Base-by-base conservation (phyloP, 2,888 invertebrate species). In the Abrostola triplasia region DNA sequence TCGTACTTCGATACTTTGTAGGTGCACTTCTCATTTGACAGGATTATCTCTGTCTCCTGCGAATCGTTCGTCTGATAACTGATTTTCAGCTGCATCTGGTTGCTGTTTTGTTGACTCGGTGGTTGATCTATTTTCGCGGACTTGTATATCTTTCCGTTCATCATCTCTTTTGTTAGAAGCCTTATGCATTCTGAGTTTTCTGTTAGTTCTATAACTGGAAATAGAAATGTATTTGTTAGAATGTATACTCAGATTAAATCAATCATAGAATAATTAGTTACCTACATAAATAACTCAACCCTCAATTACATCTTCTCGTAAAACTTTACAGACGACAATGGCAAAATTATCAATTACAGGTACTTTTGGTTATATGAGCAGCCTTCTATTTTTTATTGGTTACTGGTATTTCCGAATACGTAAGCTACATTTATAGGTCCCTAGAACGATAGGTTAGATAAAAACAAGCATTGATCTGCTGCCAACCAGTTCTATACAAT, bases 161-260 rank as follows among this genome's bases (percentile, higher is more conserved):
- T 92, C 9, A 95, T 95, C 52, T 95, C 92, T 73, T 95, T 90
- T 50, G 95, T 92, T 42, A 96, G 85, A 40, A 89, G 68, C 5
- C 89, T 87, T 53, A 96, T 95, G 73, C 94, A 88, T 13, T 93
- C 88, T 0, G 91, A 92, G 40, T 94, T 94, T 82, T 96, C 96
- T 2, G 96, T 95, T 52, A 96, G 74, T 85, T 96, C 96, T 66
- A 96, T 96, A 48, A 96, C 96, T 96, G 90, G 0, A 92, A 92
- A 63, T 38, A 47, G 54, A 66, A 69, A 58, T 13, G 1, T 0
- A 11, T 42, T 1, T 11, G n/a, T 51, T 2, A 36, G 6, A 24
- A 35, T 10, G 0, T 5, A 0, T 1, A 13, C 12, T 12, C 4
- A 24, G 24, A 24, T 24, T 24, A 2, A 24, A 24, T 24, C 24